Base-by-base conservation (phyloP, 2,113 vertebrate genomes). In the Eclectus roratus region DNA sequence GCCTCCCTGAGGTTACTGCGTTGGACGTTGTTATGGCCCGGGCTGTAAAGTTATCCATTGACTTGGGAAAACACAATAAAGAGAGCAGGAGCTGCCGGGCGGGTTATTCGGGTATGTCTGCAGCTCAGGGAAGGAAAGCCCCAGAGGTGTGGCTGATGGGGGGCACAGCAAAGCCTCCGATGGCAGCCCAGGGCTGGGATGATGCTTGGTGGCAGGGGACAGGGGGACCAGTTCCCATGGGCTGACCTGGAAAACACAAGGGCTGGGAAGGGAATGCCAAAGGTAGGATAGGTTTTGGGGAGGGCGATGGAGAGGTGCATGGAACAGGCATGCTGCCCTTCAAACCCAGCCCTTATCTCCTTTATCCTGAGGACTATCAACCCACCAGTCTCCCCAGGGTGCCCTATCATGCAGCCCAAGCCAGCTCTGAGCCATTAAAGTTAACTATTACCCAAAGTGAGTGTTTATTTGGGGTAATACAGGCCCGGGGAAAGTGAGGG, bases 401-500 rank as follows among this genome's bases (percentile, higher is more conserved):
- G 81, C 91, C 71, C 60, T 68, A 65, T 39, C 84, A 6, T 15
- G 56, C 28, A 55, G 77, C 60, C 8, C 1, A 29, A 65, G 77
- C 80, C 66, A 10, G 83, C 35, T 11, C 93, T 1, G 35, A 50
- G 95, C 94, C 89, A 96, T 95, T 97, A 91, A 93, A 86, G 97
- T 97, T 97, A 97, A 97, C 88, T 9, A 95, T 97, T 97, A 97
- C 66, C 94, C 88, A 11, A 37, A 85, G 79, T 33, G 47, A 80
- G 91, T 95, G 91, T 95, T 97, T 95, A 86, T 94, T 95, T 95
- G 96, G 96, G 96, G 89, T 94, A 91, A 97, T 97, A 91, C 83
- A 85, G 92, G 21, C 85, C 17, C 13, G 63, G 94, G 89, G 86
- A 94, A 97, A 94, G 95, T 92, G 94, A 94, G 92, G 87, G 68